Conservation (phyloP, 1,140 invertebrate species). For the Trichomalopsis sarcophagae region DNA sequence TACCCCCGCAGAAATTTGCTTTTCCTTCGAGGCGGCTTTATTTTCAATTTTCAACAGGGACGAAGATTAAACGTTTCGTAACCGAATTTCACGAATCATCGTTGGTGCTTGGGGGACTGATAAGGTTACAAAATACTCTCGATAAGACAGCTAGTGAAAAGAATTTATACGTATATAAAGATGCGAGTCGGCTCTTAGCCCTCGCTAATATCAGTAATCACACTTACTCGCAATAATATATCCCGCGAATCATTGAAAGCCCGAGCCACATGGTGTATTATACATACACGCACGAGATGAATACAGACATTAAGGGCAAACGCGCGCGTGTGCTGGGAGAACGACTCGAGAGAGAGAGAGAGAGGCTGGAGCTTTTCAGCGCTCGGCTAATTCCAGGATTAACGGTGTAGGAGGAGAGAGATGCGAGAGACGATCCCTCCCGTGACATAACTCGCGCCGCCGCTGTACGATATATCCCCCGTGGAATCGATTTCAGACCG, state of each 20-base stretch:
- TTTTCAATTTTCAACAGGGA: too few species aligned
- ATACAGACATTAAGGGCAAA: neutral
- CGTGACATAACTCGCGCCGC: neutral
- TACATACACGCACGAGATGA: neutral
- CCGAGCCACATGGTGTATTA: neutral
- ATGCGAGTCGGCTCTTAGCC: too few species aligned
- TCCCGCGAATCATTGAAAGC: neutral
- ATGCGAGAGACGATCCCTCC: neutral
- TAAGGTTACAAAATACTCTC: too few species aligned
- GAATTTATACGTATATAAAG: too few species aligned
- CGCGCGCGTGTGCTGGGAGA: neutral
- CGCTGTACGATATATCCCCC: neutral
- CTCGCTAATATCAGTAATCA: neutral
- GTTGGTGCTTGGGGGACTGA: too few species aligned
- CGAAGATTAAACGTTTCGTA: too few species aligned
- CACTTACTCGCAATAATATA: neutral
- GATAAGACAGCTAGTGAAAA: too few species aligned
- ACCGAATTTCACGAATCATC: too few species aligned
- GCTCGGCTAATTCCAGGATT: conserved; percentile 17
- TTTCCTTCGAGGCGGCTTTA: too few species aligned
- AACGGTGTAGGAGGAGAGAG: conserved; percentile 3
- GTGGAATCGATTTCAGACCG: neutral
- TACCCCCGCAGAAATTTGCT: too few species aligned
- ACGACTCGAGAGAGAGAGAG: neutral
- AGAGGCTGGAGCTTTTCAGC: neutral